A percentile compares a stretch with the other conserved stretches of the same genome.
phyloP scores from a whole-genome alignment of 2,888 invertebrate species.

The Gastrophysa polygoni region DNA sequence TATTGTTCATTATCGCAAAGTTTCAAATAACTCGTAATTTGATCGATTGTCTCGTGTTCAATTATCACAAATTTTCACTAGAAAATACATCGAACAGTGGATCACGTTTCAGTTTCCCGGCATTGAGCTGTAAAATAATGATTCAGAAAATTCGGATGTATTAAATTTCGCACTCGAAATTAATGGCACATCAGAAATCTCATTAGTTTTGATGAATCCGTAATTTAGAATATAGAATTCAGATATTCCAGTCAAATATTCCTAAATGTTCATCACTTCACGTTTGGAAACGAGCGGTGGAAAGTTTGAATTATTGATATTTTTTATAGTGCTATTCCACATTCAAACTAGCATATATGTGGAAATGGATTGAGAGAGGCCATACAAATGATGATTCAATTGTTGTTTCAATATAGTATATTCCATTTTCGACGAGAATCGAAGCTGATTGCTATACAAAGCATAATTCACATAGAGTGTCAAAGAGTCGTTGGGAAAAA shows the following conservation, averaged over 20 bases:
- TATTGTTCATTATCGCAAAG: neutral
- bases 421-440: no score
- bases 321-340: neutral
- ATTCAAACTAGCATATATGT: neutral
- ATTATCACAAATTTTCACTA: neutral
- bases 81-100: neutral
- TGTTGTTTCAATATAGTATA: no score
- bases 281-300: neutral
- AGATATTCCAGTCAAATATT: neutral
- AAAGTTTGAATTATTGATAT: neutral
- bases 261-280: neutral
- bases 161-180: slow-evolving; percentile 8
- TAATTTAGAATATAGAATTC: neutral
- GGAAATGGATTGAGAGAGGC: no score
- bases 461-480: no score
- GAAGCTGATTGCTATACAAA: no score
- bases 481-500: no score
- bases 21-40: neutral
- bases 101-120: neutral
- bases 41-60: neutral
- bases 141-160: slow-evolving; percentile 1
- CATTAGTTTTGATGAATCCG: slow-evolving; percentile 4
- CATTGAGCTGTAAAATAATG: neutral
- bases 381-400: no score
- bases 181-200: slow-evolving; percentile 1